Base-by-base conservation (phyloP, 2,888 invertebrate species). In the Hirtodrosophila confusa region DNA sequence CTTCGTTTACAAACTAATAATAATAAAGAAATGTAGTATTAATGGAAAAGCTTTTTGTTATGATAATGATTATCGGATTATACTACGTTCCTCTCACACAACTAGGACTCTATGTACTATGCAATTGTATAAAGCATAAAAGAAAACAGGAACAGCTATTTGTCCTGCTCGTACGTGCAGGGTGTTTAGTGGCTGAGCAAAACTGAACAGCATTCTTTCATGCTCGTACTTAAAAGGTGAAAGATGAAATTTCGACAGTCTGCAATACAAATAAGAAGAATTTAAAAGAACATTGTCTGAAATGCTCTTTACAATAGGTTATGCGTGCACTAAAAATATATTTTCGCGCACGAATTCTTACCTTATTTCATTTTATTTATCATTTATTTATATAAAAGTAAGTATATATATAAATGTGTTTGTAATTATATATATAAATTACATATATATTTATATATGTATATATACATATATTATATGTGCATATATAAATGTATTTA, bases 301-400 rank as follows among this genome's bases (percentile, higher is more conserved):
- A 71, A 74, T 69, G 71, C 69, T 70, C 63, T 70, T 83, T 79
- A 80, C 69, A 80, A 77, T 83, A 77, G 80, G 58, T 80, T 80
- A 66, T 72, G 72, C 78, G 66, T 77, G 71, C 56, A 75, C 83
- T 80, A 83, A 66, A 75, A 83, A 80, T 83, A 83, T 75, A 68
- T 69, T 51, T 62, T 48, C 37, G 45, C 56, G 40, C 36, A 55
- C 43, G 44, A 49, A 44, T 68, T 39, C 33, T 31, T 67, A 50
- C 39, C 40, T 65, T 60, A 60, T 68, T 62, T 57, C 55, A 69
- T 50, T 62, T 56, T 33, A 68, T 60, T 57, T 61, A 56, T 65
- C 48, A 63, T 44, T 60, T 68, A 66, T 62, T 61, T 61, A 58
- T 49, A 61, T 48, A 61, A 41, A 50, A 57, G 47, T 62, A 57